phyloP scores from a whole-genome alignment of 2,113 vertebrate genomes.

The Dermatemys mawii region DNA sequence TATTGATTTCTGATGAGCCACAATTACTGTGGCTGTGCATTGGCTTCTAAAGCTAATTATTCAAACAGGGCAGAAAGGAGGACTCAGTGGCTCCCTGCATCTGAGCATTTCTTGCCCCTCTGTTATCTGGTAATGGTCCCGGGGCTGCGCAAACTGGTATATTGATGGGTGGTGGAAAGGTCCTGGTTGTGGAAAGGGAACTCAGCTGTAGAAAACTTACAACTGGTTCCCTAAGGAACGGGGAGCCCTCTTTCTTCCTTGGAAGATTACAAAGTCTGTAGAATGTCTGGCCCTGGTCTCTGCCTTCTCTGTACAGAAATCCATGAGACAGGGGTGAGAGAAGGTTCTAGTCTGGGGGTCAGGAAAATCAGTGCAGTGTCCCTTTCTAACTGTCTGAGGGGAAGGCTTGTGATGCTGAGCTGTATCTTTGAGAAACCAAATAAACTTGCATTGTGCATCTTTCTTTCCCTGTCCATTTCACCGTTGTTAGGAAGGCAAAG shows the following conservation, averaged over 20 bases:
- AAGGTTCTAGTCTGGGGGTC: background rate
- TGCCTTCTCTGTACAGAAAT: background rate
- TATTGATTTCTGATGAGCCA: background rate
- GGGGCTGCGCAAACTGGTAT: background rate
- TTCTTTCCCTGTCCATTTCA: background rate
- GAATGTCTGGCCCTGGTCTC: background rate
- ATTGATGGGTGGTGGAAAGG: background rate
- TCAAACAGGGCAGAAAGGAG: background rate
- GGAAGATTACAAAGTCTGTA: background rate
- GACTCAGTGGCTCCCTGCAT: background rate
- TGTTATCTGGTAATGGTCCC: background rate
- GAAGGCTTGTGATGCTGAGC: background rate
- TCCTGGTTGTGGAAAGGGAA: background rate
- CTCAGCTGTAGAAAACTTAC: background rate
- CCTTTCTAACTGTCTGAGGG: background rate
- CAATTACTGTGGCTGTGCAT: background rate
- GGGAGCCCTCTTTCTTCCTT: background rate
- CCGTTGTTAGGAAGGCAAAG: background rate
- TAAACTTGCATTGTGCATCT: background rate
- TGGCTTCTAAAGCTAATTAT: background rate
- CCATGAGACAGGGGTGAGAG: background rate
- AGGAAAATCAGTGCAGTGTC: background rate
- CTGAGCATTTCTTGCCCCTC: background rate
- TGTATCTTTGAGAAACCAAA: background rate
- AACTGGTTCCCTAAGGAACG: background rate